phyloP scores from a whole-genome alignment of 2,113 vertebrate species.

The Notothenia coriiceps region DNA sequence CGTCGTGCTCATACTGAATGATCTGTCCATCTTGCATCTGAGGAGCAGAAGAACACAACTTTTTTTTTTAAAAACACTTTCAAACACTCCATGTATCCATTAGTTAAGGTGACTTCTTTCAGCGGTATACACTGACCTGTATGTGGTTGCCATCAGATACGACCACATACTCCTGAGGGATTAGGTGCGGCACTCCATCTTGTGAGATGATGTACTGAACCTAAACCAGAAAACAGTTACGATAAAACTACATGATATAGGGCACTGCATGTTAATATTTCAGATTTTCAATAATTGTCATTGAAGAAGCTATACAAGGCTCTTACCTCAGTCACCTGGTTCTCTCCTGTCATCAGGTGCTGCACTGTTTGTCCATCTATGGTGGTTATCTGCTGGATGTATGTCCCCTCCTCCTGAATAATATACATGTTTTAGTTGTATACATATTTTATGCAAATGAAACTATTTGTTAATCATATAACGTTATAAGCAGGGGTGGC shows the following conservation, averaged over 20 bases:
- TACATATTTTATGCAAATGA: background rate
- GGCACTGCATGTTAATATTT: background rate
- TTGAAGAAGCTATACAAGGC: background rate
- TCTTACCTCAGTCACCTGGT: constrained; percentile 87
- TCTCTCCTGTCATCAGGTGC: constrained; percentile 94
- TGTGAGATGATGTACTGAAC: constrained; percentile 98
- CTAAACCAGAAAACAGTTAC: constrained; percentile 72
- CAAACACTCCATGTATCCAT: background rate
- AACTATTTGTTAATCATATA: background rate
- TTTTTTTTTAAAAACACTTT: background rate
- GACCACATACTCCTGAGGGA: constrained; percentile 96
- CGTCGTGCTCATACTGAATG: constrained; percentile 94
- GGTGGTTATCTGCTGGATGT: constrained; percentile 97
- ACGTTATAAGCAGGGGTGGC: too few relatives aligned
- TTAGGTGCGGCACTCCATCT: constrained; percentile 92
- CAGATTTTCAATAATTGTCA: background rate
- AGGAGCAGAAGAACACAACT: background rate
- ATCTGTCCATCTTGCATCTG: constrained; percentile 96
- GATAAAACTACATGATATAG: background rate
- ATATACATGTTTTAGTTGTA: constrained; percentile 1
- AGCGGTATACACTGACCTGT: constrained; percentile 85
- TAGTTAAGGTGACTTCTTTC: background rate
- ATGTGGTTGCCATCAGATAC: constrained; percentile 95
- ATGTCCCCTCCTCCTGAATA: constrained; percentile 92
- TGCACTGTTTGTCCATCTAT: constrained; percentile 95